Evolutionary conservation across 2,113 vertebrate species (phyloP).

Genomic region (Heptranchias perlo): DNA sequence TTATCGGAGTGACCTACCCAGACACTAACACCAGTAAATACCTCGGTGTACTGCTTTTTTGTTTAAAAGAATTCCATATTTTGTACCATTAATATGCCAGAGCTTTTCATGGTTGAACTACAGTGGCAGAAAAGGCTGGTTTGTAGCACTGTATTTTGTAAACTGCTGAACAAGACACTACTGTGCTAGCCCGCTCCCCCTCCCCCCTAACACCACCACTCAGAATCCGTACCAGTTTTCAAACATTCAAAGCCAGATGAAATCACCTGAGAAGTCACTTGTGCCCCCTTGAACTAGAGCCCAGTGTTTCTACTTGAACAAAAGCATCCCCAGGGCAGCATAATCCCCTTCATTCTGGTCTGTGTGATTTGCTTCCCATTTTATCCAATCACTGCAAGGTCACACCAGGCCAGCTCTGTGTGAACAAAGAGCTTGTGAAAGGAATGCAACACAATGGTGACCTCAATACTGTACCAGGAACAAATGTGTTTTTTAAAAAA

Average conservation of each 20-base stretch:
- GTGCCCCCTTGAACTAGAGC: neutral
- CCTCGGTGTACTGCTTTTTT: neutral
- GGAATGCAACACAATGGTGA: neutral
- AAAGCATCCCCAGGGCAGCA: neutral
- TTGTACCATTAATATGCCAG: neutral
- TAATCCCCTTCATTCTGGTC: neutral
- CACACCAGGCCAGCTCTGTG: neutral
- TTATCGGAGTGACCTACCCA: neutral
- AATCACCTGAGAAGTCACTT: neutral
- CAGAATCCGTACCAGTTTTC: neutral
- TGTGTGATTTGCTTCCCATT: neutral
- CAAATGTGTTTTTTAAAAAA: neutral
- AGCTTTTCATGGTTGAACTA: neutral
- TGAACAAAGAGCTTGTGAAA: neutral
- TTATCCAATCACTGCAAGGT: neutral
- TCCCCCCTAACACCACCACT: neutral
- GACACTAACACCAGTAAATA: neutral
- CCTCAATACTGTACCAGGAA: neutral
- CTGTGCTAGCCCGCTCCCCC: neutral
- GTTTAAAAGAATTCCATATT: neutral
- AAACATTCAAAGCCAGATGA: neutral
- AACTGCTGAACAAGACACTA: neutral
- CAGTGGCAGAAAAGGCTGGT: neutral
- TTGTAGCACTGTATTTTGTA: neutral
- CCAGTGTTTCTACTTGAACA: neutral